Evolutionary conservation across 2,113 vertebrate species (phyloP).

Genomic region (Rattus rattus): DNA sequence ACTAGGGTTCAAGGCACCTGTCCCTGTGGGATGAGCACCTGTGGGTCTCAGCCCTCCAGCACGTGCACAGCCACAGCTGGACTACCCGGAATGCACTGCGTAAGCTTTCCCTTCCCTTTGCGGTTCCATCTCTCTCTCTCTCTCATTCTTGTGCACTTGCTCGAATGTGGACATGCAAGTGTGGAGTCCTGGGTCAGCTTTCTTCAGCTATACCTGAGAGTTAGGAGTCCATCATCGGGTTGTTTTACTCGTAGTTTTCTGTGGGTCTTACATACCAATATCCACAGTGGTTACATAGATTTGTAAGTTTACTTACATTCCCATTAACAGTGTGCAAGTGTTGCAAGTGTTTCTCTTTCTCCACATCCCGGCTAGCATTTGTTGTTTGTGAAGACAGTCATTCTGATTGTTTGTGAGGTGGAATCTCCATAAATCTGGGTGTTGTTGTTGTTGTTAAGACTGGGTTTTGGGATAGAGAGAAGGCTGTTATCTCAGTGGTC

Average conservation of each 20-base stretch:
- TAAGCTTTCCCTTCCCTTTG: background rate
- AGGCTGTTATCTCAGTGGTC: background rate
- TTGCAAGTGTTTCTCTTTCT: background rate
- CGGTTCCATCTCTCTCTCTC: background rate
- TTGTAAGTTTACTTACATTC: background rate
- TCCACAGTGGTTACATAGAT: background rate
- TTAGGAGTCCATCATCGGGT: too few species aligned
- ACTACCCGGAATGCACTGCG: background rate
- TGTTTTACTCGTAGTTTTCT: too few species aligned
- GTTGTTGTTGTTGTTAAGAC: background rate
- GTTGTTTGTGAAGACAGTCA: background rate
- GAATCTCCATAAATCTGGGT: too few species aligned
- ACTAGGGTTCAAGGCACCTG: background rate
- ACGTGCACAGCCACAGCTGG: background rate
- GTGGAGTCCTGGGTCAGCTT: background rate
- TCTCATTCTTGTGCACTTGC: too few species aligned
- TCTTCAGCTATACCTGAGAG: background rate
- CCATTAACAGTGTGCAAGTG: background rate
- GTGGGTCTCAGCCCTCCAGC: background rate
- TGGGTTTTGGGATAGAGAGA: background rate
- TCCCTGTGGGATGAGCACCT: background rate
- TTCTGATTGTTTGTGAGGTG: background rate
- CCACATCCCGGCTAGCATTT: background rate
- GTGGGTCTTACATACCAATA: background rate
- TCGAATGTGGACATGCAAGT: too few species aligned